Evolutionary conservation across 2,888 invertebrate species (phyloP).

Genomic region (Lamproptera curius): DNA sequence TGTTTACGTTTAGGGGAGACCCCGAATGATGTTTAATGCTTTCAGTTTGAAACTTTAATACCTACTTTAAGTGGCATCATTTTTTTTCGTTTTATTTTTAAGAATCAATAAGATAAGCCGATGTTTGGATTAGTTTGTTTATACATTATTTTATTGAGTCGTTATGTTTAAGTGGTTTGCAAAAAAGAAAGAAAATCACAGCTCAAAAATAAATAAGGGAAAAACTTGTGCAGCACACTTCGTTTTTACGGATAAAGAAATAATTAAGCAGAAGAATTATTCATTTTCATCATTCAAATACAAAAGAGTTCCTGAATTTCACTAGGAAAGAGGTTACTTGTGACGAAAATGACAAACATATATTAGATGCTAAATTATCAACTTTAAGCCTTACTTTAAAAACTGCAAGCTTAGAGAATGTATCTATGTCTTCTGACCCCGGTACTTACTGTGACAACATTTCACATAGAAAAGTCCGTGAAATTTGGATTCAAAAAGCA

Average conservation of each 20-base stretch:
- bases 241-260: background rate
- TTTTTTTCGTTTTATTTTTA: too few relatives aligned
- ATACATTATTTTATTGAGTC: too few relatives aligned
- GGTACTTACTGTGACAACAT: too few relatives aligned
- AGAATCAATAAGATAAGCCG: too few relatives aligned
- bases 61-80: too few relatives aligned
- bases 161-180: background rate
- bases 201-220: background rate
- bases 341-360: background rate
- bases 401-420: background rate
- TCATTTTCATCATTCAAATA: background rate
- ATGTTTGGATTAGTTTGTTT: too few relatives aligned
- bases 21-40: too few relatives aligned
- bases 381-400: background rate
- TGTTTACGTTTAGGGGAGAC: too few relatives aligned
- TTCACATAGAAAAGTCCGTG: too few relatives aligned
- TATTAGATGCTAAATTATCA: background rate
- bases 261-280: background rate
- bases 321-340: background rate
- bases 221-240: background rate
- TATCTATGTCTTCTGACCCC: background rate
- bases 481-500: background rate
- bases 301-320: background rate
- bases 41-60: too few relatives aligned
- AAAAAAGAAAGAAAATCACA: background rate